Percentiles rank a stretch among this genome's conserved stretches.
Evolutionary conservation across 2,113 vertebrate species (phyloP).

Genomic region (Otocyon megalotis): DNA sequence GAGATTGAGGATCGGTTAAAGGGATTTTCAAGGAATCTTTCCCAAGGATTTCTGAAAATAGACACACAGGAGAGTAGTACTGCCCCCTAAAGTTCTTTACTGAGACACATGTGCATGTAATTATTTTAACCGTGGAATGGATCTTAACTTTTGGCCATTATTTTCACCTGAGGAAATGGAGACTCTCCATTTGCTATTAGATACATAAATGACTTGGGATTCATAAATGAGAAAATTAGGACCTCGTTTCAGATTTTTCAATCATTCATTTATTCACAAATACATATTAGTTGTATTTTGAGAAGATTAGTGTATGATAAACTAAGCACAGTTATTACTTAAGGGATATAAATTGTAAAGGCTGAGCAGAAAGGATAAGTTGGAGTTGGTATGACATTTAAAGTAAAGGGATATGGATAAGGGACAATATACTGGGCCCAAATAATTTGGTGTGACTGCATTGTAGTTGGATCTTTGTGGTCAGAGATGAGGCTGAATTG

Average conservation of each 20-base stretch:
- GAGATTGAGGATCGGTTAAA: neutral
- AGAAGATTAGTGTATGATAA: neutral
- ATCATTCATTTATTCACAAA: slow-evolving; percentile 8
- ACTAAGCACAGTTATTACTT: neutral
- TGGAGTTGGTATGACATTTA: neutral
- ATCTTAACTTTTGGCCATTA: neutral
- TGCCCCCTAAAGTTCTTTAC: neutral
- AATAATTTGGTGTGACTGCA: neutral
- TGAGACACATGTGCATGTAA: neutral
- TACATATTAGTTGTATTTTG: slow-evolving; percentile 7
- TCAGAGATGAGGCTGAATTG: neutral
- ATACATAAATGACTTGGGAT: neutral
- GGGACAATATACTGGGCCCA: neutral
- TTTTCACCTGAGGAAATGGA: neutral
- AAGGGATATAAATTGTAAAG: neutral
- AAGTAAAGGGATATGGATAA: neutral
- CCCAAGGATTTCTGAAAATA: neutral
- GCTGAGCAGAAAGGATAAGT: neutral
- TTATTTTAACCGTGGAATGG: neutral
- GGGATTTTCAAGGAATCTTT: neutral
- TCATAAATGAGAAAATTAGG: slow-evolving; percentile 24
- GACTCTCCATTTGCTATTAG: neutral
- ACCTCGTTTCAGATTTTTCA: slow-evolving; percentile 3
- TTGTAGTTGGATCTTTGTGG: neutral
- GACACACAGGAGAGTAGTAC: neutral